A percentile compares a stretch with the other conserved stretches of the same genome.
Evolutionary conservation across 2,797 vertebrate species (phyloP).

Genomic region (Hyperoplus lanceolatus): DNA sequence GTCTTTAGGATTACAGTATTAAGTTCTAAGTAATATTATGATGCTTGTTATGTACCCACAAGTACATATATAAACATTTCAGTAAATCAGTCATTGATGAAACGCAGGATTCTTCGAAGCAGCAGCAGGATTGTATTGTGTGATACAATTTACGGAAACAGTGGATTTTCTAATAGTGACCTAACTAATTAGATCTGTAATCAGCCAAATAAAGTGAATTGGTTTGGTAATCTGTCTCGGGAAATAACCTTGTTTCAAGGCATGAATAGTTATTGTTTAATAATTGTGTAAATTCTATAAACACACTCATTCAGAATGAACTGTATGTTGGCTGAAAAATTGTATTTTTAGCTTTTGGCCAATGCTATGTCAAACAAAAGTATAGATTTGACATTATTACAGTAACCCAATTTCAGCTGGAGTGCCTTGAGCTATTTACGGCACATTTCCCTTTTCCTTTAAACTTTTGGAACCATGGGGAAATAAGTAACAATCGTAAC

Average conservation of each 20-base stretch:
- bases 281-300: neutral
- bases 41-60: neutral
- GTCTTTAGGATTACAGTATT: neutral
- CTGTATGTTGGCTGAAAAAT: conserved; percentile 13
- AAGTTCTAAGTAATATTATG: neutral
- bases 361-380: conserved; percentile 35
- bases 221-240: neutral
- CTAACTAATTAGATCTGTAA: neutral
- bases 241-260: neutral
- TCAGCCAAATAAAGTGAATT: neutral
- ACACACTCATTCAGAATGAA: conserved; percentile 12
- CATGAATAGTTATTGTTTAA: neutral
- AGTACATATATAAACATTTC: neutral
- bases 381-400: conserved; percentile 49
- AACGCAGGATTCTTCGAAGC: neutral
- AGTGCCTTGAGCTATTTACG: conserved; percentile 32
- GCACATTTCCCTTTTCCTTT: conserved; percentile 28
- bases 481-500: conserved; percentile 57
- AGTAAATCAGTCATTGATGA: neutral
- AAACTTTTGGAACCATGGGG: conserved; percentile 48
- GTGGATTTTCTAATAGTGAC: neutral
- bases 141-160: neutral
- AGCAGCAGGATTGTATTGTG: neutral
- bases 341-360: conserved; percentile 33
- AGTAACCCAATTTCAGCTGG: conserved; percentile 38